Evolutionary conservation across 2,113 vertebrate genomes (phyloP), one percentile per base, ranked within the genome.

Genomic region (Cebus imitator): DNA sequence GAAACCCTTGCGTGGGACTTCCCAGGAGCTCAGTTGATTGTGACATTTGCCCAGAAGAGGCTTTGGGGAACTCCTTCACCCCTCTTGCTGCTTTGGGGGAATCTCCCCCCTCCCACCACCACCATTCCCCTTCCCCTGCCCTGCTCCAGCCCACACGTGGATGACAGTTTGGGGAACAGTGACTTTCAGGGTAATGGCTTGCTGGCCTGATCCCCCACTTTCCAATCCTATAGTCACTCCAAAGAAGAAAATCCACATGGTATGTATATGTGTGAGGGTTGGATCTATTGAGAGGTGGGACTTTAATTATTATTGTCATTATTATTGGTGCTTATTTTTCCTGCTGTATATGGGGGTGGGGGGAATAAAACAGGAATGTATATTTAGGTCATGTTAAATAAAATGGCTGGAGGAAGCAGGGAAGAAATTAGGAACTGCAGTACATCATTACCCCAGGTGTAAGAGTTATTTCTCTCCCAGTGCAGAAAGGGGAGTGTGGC

Each of bases 261-360:
- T 61, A 84, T 95, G 89, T 93, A 64, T 95, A 92, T 97, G 86
- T 97, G 61, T 97, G 95, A 96, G 18, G 27, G 16, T 92, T 95
- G 91, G 79, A 61, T 70, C 87, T 97, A 57, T 75, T 52, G 87
- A 96, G 82, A 97, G 82, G 66, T 0, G 3, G 92, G 85, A 72
- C 72, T 96, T 97, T 97, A 94, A 96, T 95, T 90, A 81, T 93
- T 87, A 91, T 97, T 97, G 45, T 87, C 95, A 55, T 97, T 95
- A 93, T 35, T 96, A 97, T 97, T 97, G 96, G 96, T 98, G 96
- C 97, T 98, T 97, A 93, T 91, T 96, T 96, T 76, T 80, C 90
- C 90, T 97, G 86, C 86, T 97, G 86, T 97, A 70, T 93, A 93
- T 50, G 82, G 85, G 66, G 27, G 10, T 0, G 95, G 87, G 52